Percentiles rank a stretch among this genome's conserved stretches.
Evolutionary conservation across 2,113 vertebrate species (phyloP).

Genomic region (Bubo bubo): DNA sequence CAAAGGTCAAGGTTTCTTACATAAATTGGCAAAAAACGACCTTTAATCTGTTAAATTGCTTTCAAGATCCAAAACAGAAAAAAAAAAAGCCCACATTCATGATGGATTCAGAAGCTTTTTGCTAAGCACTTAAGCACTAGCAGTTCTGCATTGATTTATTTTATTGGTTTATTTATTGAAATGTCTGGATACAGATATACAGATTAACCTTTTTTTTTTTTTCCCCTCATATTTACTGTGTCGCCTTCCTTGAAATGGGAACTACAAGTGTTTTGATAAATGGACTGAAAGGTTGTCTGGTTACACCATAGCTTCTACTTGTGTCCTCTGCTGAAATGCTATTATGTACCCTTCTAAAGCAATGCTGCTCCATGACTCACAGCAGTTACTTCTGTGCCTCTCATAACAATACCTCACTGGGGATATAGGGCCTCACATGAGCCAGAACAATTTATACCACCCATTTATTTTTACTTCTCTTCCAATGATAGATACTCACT

Average conservation of each 20-base stretch:
- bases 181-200: slow-evolving; percentile 43
- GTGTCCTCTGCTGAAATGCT: slow-evolving; percentile 45
- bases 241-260: slow-evolving; percentile 63
- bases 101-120: slow-evolving; percentile 36
- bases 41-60: slow-evolving; percentile 26
- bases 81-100: neutral
- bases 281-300: slow-evolving; percentile 68
- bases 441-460: slow-evolving; percentile 28
- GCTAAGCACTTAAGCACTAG: neutral
- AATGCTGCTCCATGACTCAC: slow-evolving; percentile 37
- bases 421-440: neutral
- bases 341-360: slow-evolving; percentile 17
- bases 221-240: slow-evolving; percentile 50
- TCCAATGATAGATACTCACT: slow-evolving; percentile 11
- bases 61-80: neutral
- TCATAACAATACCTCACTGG: slow-evolving; percentile 42
- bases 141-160: slow-evolving; percentile 32
- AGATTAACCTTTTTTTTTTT: slow-evolving; percentile 39
- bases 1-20: slow-evolving; percentile 11
- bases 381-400: slow-evolving; percentile 16
- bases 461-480: slow-evolving; percentile 52
- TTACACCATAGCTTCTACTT: slow-evolving; percentile 30
- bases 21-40: neutral
- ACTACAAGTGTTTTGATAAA: slow-evolving; percentile 64
- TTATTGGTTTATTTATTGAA: slow-evolving; percentile 52